Evolutionary conservation across 2,113 vertebrate species (phyloP).

Genomic region (Gymnogyps californianus): DNA sequence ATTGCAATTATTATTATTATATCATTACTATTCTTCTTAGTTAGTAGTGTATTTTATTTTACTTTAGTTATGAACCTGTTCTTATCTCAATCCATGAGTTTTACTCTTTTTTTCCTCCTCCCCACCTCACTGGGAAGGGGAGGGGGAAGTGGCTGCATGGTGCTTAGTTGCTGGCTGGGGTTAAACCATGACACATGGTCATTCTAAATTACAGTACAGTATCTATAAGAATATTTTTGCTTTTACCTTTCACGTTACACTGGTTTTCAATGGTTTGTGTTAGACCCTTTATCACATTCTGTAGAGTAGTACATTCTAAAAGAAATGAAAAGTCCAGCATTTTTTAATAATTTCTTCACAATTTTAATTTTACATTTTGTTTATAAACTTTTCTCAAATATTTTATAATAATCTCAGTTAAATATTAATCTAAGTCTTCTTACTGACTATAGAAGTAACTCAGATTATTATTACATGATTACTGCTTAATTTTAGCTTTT

Average conservation of each 20-base stretch:
- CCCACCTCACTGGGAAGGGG: too few relatives aligned
- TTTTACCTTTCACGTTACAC: constrained; percentile 85
- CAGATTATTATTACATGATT: background rate
- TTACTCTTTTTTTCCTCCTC: too few relatives aligned
- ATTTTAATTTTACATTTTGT: background rate
- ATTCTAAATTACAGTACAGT: background rate
- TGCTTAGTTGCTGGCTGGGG: too few relatives aligned
- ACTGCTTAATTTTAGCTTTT: background rate
- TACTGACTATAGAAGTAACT: background rate
- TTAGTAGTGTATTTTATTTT: too few relatives aligned
- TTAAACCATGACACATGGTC: too few relatives aligned
- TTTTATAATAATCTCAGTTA: background rate
- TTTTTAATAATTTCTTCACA: background rate
- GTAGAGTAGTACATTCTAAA: constrained; percentile 83
- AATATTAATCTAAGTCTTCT: background rate
- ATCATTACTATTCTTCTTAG: too few relatives aligned
- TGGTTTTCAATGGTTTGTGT: constrained; percentile 85
- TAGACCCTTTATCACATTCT: constrained; percentile 78
- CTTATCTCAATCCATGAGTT: too few relatives aligned
- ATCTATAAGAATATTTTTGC: background rate
- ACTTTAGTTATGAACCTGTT: too few relatives aligned
- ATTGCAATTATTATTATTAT: too few relatives aligned
- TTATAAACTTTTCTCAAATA: background rate
- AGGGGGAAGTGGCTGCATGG: too few relatives aligned
- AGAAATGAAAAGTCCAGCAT: background rate